Evolutionary conservation across 2,113 vertebrate genomes (phyloP).

Genomic region (Aleadryas rufinucha): DNA sequence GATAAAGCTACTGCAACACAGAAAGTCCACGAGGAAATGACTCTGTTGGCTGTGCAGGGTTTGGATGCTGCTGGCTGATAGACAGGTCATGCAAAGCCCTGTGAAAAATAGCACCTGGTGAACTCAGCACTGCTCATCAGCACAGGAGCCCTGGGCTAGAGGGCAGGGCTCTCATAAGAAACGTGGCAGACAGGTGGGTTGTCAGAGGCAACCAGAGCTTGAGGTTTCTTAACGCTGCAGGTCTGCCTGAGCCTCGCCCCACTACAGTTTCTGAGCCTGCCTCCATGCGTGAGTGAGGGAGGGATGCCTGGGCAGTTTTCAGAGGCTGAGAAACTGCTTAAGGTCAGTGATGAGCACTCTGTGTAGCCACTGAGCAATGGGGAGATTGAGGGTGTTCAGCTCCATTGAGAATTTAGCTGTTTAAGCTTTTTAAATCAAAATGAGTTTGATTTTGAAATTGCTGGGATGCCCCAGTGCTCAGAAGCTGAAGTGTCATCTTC

Average conservation of each 20-base stretch:
- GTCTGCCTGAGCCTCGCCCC: background rate
- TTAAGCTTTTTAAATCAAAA: background rate
- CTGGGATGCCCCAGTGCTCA: background rate
- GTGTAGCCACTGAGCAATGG: background rate
- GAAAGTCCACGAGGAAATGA: background rate
- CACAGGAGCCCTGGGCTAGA: background rate
- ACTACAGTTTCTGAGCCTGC: background rate
- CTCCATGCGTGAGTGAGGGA: accelerated
- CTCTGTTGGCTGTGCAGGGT: background rate
- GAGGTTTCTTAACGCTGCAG: background rate
- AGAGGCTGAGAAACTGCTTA: background rate
- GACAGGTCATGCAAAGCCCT: background rate
- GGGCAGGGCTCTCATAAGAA: background rate
- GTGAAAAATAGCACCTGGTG: background rate
- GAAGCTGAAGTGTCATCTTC: background rate
- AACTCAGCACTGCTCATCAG: background rate
- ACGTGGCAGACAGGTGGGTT: background rate
- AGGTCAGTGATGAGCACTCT: background rate
- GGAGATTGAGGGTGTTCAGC: background rate
- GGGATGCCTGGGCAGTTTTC: background rate
- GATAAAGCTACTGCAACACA: background rate
- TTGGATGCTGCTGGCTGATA: background rate
- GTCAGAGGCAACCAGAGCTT: background rate
- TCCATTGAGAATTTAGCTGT: background rate
- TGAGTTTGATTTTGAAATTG: background rate